A percentile compares a stretch with the other conserved stretches of the same genome.
Conservation (phyloP, 2,888 invertebrate genomes). For the Mesorhabditis sp. region DNA sequence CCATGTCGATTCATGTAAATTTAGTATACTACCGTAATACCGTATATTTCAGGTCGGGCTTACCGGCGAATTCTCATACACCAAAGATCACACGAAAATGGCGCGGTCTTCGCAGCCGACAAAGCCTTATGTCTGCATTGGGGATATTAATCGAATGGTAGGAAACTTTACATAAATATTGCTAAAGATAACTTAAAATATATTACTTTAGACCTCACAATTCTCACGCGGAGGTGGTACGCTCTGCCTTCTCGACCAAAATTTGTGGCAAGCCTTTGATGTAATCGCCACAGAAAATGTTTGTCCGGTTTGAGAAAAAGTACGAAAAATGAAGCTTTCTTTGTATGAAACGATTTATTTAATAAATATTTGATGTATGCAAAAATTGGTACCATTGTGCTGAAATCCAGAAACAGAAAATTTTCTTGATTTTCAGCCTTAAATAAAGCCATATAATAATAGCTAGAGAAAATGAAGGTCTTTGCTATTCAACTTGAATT, state of each 20-base stretch:
- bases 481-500: too few relatives aligned
- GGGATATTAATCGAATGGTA: constrained; percentile 86
- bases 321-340: too few relatives aligned
- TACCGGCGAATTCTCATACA: constrained; percentile 49
- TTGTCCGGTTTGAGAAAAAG: constrained; percentile 9
- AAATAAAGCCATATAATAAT: too few relatives aligned
- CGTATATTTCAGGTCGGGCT: constrained; percentile 25
- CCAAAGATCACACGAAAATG: constrained; percentile 82
- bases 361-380: too few relatives aligned
- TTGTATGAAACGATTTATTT: too few relatives aligned
- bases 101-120: constrained; percentile 65
- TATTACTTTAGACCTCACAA: constrained; percentile 70
- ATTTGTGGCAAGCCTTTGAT: constrained; percentile 71
- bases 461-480: too few relatives aligned
- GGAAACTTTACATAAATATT: too few relatives aligned
- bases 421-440: too few relatives aligned
- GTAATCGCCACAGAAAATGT: constrained; percentile 29
- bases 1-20: constrained; percentile 22
- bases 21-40: background rate
- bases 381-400: too few relatives aligned
- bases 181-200: background rate
- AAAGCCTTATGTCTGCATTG: constrained; percentile 77
- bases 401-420: too few relatives aligned
- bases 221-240: constrained; percentile 79
- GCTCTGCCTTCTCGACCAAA: constrained; percentile 71